Evolutionary conservation across 1,140 invertebrate species (phyloP).

Genomic region (Anastatus disparis): DNA sequence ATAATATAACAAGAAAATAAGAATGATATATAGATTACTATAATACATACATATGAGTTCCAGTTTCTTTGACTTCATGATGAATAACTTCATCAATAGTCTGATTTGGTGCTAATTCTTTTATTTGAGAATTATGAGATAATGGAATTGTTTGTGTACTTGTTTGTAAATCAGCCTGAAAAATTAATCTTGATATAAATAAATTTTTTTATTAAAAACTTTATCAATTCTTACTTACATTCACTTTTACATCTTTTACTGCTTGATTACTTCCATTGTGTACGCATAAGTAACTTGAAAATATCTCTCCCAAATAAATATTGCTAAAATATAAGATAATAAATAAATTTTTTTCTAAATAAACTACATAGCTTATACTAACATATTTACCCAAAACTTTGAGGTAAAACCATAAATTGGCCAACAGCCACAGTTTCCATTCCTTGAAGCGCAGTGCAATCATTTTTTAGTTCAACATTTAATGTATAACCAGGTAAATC

Average conservation of each 20-base stretch:
- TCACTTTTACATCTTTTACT: conserved; percentile 84
- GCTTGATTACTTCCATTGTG: conserved; percentile 91
- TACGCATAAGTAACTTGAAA: conserved; percentile 96
- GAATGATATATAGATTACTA: too few relatives aligned
- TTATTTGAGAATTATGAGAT: conserved; percentile 72
- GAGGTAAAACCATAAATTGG: conserved; percentile 90
- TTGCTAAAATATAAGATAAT: conserved; percentile 69
- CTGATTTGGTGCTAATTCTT: conserved; percentile 80
- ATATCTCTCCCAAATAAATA: conserved; percentile 94
- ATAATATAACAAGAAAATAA: not conserved
- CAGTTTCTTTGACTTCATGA: conserved; percentile 98
- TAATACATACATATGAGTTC: conserved; percentile 87
- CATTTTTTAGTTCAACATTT: conserved; percentile 79
- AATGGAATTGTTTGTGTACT: conserved; percentile 86
- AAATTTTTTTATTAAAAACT: conserved; percentile 32
- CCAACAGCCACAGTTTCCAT: conserved; percentile 86
- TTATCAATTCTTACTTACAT: conserved; percentile 66
- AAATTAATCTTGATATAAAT: conserved; percentile 34
- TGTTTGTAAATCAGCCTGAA: conserved; percentile 90
- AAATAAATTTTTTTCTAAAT: not conserved
- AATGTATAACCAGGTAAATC: conserved; percentile 86
- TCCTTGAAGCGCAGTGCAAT: conserved; percentile 80
- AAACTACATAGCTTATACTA: not conserved
- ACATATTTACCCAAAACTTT: conserved; percentile 87
- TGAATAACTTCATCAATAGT: conserved; percentile 95